Evolutionary conservation across 2,888 invertebrate genomes (phyloP).

Genomic region (Parasteatoda lunata): DNA sequence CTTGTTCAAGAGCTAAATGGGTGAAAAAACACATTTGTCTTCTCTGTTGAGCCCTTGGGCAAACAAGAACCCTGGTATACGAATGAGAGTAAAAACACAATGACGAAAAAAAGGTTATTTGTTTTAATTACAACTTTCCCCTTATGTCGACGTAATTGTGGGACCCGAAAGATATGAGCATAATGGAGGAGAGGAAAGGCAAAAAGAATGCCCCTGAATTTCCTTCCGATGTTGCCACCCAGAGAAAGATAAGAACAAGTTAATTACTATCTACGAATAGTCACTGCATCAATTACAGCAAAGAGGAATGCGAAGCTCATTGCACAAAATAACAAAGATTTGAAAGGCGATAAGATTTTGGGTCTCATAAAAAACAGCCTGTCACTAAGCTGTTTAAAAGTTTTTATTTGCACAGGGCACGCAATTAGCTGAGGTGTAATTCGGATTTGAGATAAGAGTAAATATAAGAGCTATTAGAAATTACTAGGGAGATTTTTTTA

Average conservation of each 20-base stretch:
- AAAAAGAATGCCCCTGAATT: conserved; percentile 10
- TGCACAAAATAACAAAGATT: too few species aligned
- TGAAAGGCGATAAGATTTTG: too few species aligned
- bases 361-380: too few species aligned
- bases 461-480: too few species aligned
- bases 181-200: conserved; percentile 6
- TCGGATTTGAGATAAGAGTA: too few species aligned
- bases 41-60: conserved; percentile 29
- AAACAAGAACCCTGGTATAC: neutral
- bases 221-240: conserved; percentile 31
- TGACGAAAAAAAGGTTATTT: conserved; percentile 36
- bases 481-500: too few species aligned
- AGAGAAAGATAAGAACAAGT: conserved; percentile 37
- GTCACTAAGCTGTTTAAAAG: too few species aligned
- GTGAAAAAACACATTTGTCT: conserved; percentile 27
- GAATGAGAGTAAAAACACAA: conserved; percentile 6
- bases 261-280: conserved; percentile 33
- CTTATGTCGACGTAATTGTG: conserved; percentile 5
- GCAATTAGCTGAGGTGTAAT: too few species aligned
- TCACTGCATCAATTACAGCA: conserved; percentile 24
- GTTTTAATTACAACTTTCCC: conserved; percentile 45
- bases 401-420: too few species aligned
- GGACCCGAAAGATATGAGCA: conserved; percentile 2
- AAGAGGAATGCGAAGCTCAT: neutral
- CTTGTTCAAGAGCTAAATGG: neutral